Evolutionary conservation across 2,797 vertebrate species (phyloP), one percentile per base, ranked within the genome.

Genomic region (Spondyliosoma cantharus): DNA sequence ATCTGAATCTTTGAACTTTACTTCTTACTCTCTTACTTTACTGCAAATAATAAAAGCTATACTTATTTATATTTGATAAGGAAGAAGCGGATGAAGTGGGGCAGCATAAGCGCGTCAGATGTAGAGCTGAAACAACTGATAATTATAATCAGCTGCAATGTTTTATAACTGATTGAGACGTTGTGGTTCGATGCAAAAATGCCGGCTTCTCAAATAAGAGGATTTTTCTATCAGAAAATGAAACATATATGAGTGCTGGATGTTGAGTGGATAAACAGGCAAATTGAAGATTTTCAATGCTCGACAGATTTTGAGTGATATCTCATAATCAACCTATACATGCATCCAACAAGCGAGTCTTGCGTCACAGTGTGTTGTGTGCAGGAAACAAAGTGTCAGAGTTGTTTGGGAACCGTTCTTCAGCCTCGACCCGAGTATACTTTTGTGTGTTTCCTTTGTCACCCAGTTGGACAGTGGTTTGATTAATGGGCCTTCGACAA

Each of bases 401-500:
- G 45, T 73, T 70, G 56, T 83, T 69, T 65, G 63, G 53, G 85
- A 87, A 86, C 81, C 86, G 74, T 46, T 63, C 71, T 90, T 80
- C 78, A 78, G 81, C 72, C 66, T 76, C 0, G 17, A 77, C 80
- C 75, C 68, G 22, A 83, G 89, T 85, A 73, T 48, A 42, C 69
- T 67, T 82, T 62, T 84, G 83, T 86, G 89, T 90, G 87, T 89
- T 89, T 82, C 69, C 64, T 86, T 86, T 88, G 84, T 89, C 89
- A 90, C 81, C 76, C 68, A 78, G 75, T 71, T 86, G 83, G 87
- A 90, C 76, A 52, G 78, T 48, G 54, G 63, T 90, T 88, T 91
- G 90, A 93, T 91, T 87, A 92, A 93, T 91, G 90, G 77, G 59
- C 80, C 70, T 66, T 82, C 57, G 60, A 27, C 29, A 3, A 65